These are phyloP conservation scores for Thunnus albacares DNA, from an alignment of 2,797 vertebrate genomes.

Conservation along the genomic window DNA sequence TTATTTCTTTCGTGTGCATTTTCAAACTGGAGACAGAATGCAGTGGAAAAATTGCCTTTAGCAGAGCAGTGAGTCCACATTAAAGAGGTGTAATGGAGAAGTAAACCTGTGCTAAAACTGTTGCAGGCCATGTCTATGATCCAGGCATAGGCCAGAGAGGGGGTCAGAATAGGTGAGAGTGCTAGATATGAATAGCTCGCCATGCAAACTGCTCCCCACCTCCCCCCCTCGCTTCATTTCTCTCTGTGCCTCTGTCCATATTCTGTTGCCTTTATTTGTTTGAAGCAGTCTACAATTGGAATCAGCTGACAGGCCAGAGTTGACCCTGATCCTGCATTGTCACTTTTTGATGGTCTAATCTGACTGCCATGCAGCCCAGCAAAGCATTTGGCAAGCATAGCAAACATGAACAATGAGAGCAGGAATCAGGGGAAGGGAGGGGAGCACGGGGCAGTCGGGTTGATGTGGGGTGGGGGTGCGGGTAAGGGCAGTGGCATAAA, in stretches of 20 bases:
- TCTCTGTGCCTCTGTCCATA: slow-evolving; percentile 69
- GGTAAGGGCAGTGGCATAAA: slow-evolving; percentile 71
- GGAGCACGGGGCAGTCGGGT: slow-evolving; percentile 64
- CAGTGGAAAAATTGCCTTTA: slow-evolving; percentile 6
- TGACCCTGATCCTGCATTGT: slow-evolving; percentile 88
- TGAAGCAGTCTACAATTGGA: slow-evolving; percentile 83
- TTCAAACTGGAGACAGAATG: slow-evolving; percentile 21
- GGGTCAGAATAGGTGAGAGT: slow-evolving; percentile 72
- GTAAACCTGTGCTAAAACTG: slow-evolving; percentile 54
- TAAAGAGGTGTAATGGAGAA: slow-evolving; percentile 31
- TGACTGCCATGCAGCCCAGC: slow-evolving; percentile 84
- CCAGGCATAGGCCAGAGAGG: slow-evolving; percentile 37
- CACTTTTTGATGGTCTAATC: slow-evolving; percentile 88
- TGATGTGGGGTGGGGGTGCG: slow-evolving; percentile 57
- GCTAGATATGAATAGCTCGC: slow-evolving; percentile 77
- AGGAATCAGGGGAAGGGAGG: slow-evolving; percentile 74
- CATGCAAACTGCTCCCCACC: slow-evolving; percentile 52
- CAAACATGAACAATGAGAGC: slow-evolving; percentile 87
- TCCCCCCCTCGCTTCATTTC: slow-evolving; percentile 55
- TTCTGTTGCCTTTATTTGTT: slow-evolving; percentile 85
- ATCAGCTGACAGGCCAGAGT: slow-evolving; percentile 84
- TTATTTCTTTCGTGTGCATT: slow-evolving; percentile 10
- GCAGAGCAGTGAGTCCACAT: slow-evolving; percentile 8
- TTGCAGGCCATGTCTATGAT: slow-evolving; percentile 46
- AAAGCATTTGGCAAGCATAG: slow-evolving; percentile 87